Conservation (phyloP, 2,888 invertebrate species). For the Leptinotarsa juncta region DNA sequence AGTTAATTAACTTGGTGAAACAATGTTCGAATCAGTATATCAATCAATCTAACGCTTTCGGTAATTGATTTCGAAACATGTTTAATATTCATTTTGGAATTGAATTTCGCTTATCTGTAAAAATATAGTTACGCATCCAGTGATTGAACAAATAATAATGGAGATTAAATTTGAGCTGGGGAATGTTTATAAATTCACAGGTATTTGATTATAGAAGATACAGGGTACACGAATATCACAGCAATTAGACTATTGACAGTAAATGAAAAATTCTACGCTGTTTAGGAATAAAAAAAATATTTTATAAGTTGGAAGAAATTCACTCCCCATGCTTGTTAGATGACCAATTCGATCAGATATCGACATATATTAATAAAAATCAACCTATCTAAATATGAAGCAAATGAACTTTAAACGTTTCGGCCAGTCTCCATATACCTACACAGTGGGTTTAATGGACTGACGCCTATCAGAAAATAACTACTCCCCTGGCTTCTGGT, state of each 20-base stretch:
- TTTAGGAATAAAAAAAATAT: too few species aligned
- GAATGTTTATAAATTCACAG: neutral
- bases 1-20: conserved; percentile 7
- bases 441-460: too few species aligned
- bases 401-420: too few species aligned
- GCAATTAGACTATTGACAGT: neutral
- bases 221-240: neutral
- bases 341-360: too few species aligned
- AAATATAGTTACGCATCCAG: conserved; percentile 10
- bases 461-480: too few species aligned
- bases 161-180: neutral
- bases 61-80: conserved; percentile 20
- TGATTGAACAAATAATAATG: conserved; percentile 2
- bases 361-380: too few species aligned
- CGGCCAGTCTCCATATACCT: too few species aligned
- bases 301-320: too few species aligned
- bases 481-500: too few species aligned
- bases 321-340: too few species aligned
- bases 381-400: too few species aligned
- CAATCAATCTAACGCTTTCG: neutral
- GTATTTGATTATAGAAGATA: neutral
- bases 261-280: neutral
- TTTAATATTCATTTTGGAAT: conserved; percentile 23
- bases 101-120: conserved; percentile 9
- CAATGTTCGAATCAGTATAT: conserved; percentile 16